A percentile compares a stretch with the other conserved stretches of the same genome.
These are phyloP conservation scores for Candidula unifasciata DNA, from an alignment of 2,888 invertebrate genomes.

Conservation along the genomic window DNA sequence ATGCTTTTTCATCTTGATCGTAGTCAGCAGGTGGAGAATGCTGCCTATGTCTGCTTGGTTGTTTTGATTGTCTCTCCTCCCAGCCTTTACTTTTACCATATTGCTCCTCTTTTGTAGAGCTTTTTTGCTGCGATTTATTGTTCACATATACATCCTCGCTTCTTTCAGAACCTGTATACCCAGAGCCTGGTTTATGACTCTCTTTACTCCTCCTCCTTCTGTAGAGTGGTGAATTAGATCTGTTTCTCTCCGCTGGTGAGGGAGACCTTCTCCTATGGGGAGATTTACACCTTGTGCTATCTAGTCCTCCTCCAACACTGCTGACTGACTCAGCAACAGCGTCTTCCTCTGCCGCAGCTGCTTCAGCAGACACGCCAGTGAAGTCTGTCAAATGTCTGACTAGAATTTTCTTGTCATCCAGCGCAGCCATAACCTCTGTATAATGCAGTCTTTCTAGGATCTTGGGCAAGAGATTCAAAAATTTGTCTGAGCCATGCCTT, in stretches of 20 bases:
- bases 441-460: slow-evolving; percentile 32
- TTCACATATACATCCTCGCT: slow-evolving; percentile 20
- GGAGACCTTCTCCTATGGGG: slow-evolving; percentile 1
- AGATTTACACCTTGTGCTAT: slow-evolving; percentile 5
- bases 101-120: not conserved
- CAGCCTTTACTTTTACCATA: not conserved
- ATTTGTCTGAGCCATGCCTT: slow-evolving; percentile 34
- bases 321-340: not conserved
- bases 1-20: too few relatives aligned
- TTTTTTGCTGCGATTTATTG: not conserved
- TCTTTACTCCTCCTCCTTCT: not conserved
- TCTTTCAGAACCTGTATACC: not conserved
- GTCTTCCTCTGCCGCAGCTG: not conserved
- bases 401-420: slow-evolving; percentile 25
- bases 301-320: slow-evolving; percentile 4
- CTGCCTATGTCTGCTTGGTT: not conserved
- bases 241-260: slow-evolving; percentile 18
- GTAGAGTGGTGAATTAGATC: not conserved
- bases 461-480: slow-evolving; percentile 32
- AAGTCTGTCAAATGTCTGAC: slow-evolving; percentile 7
- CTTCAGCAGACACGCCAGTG: not conserved
- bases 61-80: not conserved
- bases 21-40: not conserved
- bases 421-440: not conserved
- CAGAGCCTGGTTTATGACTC: not conserved